These are phyloP conservation scores for Halocynthia aurantium DNA, from an alignment of 23 tunicate species.

Conservation along the genomic window DNA sequence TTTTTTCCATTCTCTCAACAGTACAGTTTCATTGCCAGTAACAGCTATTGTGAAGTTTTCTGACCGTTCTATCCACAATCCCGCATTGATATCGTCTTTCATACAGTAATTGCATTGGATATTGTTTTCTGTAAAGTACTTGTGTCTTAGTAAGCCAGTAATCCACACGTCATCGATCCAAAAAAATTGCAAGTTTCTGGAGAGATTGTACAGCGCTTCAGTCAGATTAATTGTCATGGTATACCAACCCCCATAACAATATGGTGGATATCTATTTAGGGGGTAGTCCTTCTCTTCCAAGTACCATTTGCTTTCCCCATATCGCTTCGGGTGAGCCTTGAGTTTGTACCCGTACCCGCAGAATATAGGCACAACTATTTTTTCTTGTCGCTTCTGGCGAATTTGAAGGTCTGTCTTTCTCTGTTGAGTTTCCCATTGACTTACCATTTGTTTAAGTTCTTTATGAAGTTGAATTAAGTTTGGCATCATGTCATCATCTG, in stretches of 20 bases:
- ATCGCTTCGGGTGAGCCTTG: not conserved
- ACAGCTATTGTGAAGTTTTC: not conserved
- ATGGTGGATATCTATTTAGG: not conserved
- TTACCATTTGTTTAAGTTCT: not conserved
- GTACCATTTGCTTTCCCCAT: conserved; percentile 1
- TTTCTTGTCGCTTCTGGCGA: not conserved
- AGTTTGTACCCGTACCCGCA: not conserved
- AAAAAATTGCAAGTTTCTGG: not conserved
- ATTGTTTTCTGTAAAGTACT: not conserved
- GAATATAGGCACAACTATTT: not conserved
- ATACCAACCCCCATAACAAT: conserved; percentile 5
- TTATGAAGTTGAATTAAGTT: not conserved
- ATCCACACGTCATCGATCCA: conserved; percentile 11
- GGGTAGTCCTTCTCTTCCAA: not conserved
- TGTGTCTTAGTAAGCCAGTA: not conserved
- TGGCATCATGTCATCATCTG: conserved; percentile 7
- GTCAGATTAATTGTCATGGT: not conserved
- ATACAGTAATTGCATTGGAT: not conserved
- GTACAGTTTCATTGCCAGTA: not conserved
- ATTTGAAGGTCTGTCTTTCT: not conserved
- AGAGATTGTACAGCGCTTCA: not conserved
- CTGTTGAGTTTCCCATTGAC: not conserved
- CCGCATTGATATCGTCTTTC: not conserved
- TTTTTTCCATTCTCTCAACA: not conserved
- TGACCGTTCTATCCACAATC: not conserved